Evolutionary conservation across 2,113 vertebrate genomes (phyloP), one percentile per base, ranked within the genome.

Genomic region (Clarias magur): DNA sequence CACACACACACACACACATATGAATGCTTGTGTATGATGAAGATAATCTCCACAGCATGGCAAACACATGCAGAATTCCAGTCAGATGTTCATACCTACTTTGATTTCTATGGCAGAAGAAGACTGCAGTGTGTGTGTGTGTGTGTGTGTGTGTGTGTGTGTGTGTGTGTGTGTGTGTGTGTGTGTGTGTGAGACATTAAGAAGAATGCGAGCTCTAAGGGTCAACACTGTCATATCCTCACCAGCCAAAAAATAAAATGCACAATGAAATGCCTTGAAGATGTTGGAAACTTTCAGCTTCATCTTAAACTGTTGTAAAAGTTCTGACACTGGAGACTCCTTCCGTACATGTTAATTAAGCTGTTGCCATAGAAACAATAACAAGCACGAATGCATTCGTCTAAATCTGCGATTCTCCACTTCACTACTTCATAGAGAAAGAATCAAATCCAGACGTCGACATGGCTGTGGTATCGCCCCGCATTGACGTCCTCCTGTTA

Each of bases 1-100:
- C 82, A 88, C 81, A 83, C 79, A 78, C 62, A 73, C 76, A 48
- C 19, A 60, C 63, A 53, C 42, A n/a, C 25, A 25, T 25, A 70
- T n/a, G 19, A 8, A 27, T 15, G 34, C n/a, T 1, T 0, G 5
- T 54, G 48, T 19, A n/a, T 17, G 15, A 27, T 79, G 54, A 79
- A 17, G n/a, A 79, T n/a, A 56, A 79, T 78, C 48, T 79, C 15
- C 15, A 79, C 25, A 19, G 25, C 42, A 78, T 78, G 73, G 53
- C 25, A 7, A 78, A 48, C 80, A 82, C 42, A 53, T 53, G 48
- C 63, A 27, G 62, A 56, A 78, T 78, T 54, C 75, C 48, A 62
- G 80, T 60, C 21, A 12, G 19, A 30, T 80, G 13, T 68, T 75
- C 10, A 25, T 48, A 23, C 21, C 19, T 34, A 73, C 16, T 42